Evolutionary conservation across 2,113 vertebrate species (phyloP), one percentile per base, ranked within the genome.

Genomic region (Chrysochloris asiatica): DNA sequence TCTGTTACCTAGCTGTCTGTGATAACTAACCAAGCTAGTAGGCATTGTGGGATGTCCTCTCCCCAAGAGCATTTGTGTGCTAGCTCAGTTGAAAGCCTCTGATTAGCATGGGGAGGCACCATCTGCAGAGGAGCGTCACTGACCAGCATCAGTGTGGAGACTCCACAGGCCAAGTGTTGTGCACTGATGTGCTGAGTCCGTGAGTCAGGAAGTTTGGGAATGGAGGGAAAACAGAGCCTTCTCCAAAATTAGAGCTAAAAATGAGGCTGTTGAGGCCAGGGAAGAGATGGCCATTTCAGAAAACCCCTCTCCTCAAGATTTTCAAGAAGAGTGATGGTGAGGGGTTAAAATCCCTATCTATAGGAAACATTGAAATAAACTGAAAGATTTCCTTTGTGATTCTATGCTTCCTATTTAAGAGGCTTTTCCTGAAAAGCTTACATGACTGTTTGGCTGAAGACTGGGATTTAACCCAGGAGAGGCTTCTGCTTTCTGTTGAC

Each of bases 81-180:
- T 1, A 24, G 6, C 48, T 92, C 13, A 5, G 21, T 6, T 65
- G 67, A 36, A 26, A 33, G 78, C 50, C 77, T 91, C 21, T 56
- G 30, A 2, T 56, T n/a, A 30, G 28, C 8, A 28, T 2, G 4
- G 4, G 21, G 48, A 50, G 16, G 4, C 0, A 0, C 13, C 11
- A 0, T 6, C 2, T 30, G 47, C 17, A 45, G 50, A 88, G 38
- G 36, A 17, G 4, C 21, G 71, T 63, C 2, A 9, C 33, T n/a
- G 54, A 69, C 47, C 41, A 2, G 56, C 82, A 22, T 36, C 43
- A 30, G 1, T 33, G 84, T 17, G 9, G 71, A 65, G 50, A 50
- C 24, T 26, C 2, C 1, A 3, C 16, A 28, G 36, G 3, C 21
- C n/a, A 2, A 1, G 0, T 36, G 33, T 47, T 43, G 33, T 11